Base-by-base conservation (phyloP, 2,797 vertebrate species). In the Danio choprae region DNA sequence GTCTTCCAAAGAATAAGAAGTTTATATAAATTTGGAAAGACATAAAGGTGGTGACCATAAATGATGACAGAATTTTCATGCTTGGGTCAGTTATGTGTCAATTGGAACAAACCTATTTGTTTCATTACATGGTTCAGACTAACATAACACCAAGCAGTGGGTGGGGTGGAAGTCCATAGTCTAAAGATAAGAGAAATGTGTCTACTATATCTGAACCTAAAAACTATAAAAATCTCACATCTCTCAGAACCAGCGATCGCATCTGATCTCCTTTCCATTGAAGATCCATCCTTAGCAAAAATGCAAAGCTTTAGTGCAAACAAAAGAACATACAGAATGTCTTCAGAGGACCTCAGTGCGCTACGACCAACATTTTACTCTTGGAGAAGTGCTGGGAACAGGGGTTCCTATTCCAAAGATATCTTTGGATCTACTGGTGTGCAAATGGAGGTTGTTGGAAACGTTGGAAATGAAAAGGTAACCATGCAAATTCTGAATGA, bases 401-500 rank as follows among this genome's bases (percentile, higher is more conserved):
- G 18, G 20, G 53, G 43, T n/a, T 71, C 18, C 36, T 12, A 22
- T 62, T 70, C 29, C 4, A 62, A 43, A 18, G 67, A 79, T n/a
- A 50, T 50, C 2, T 10, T 53, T 62, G 77, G 67, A 70, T 79
- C 56, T 12, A 59, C 46, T 44, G 11, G 7, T 41, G 44, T 9
- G 62, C 67, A 79, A 62, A 62, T 51, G 36, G 46, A 44, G 5
- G 4, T n/a, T n/a, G 53, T 9, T 60, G 43, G 43, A 60, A 80
- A 64, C 51, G 44, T 94, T 89, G 91, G 93, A 85, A 95, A 94
- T 1, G 94, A 97, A 91, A 98, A 97, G 91, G 94, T 95, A 11
- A 94, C 95, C 88, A 96, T 98, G 96, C 95, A 97, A 87, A 93
- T 92, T 59, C 92, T 97, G 82, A 97, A 98, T 8, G 95, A 97